Evolutionary conservation across 2,888 invertebrate genomes (phyloP), one percentile per base, ranked within the genome.

Genomic region (Sphaerophoria taeniata): DNA sequence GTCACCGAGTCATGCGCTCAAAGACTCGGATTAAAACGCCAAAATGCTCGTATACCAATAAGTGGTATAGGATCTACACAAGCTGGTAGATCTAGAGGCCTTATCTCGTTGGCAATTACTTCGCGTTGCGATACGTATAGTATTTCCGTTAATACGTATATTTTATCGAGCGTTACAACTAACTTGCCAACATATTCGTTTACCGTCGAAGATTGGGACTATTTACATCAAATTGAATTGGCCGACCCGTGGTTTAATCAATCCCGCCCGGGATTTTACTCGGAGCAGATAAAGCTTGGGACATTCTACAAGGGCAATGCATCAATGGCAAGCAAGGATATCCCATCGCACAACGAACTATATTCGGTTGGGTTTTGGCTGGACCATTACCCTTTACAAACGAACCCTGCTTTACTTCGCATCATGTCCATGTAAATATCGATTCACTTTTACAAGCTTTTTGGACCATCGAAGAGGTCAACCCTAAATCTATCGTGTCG

Each of bases 221-320:
- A 53, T 2, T 24, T 31, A 16, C 5, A 11, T 31, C 16, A 3
- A 9, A 4, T 53, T 31, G n/a, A 55, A 2, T 31, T 55, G 36
- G 60, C 67, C 7, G 60, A 79, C 49, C 63, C 67, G 7, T 14
- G 7, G 0, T 71, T 65, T 7, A 61, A 71, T 63, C 12, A 31
- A 45, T 24, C 36, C 1, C n/a, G 39, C 1, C 12, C 36, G 63
- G 72, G 31, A 72, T 72, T 6, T 51, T 72, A 6, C 56, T 78
- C 7, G 56, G 71, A 4, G 77, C 71, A 7, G 63, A 71, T n/a
- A 77, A 56, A 12, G 69, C 43, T 2, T 70, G 60, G 16, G 53
- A 53, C 14, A 51, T 69, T 1, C 2, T 51, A 55, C 39, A 55
- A 9, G n/a, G 3, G 33, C n/a, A 33, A 55, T 6, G 39, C 39